Conservation (phyloP, 2,797 vertebrate species). For the Vultur gryphus region DNA sequence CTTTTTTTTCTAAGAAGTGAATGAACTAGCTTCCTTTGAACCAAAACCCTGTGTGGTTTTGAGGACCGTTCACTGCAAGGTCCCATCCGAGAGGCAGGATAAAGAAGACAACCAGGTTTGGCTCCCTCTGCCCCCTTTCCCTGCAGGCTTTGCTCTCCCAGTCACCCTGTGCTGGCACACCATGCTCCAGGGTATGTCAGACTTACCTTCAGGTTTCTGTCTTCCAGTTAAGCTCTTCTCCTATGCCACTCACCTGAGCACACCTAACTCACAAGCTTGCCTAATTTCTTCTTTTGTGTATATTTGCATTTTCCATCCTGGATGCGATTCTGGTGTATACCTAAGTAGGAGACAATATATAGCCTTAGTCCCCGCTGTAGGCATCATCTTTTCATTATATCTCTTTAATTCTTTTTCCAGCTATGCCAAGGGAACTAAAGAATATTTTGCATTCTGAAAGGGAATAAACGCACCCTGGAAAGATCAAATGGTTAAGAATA, state of each 20-base stretch:
- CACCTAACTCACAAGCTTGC: fast-evolving
- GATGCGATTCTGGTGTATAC: neutral
- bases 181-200: fast-evolving
- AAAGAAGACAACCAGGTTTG: neutral
- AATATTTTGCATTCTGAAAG: neutral
- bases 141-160: neutral
- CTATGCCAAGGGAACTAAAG: neutral
- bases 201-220: neutral
- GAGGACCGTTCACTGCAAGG: neutral
- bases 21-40: neutral
- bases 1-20: neutral
- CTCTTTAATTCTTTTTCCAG: neutral
- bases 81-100: fast-evolving
- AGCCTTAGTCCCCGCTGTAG: neutral
- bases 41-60: neutral
- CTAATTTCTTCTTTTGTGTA: neutral
- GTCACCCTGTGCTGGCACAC: neutral
- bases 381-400: neutral
- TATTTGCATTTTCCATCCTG: neutral
- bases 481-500: neutral
- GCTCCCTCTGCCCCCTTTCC: neutral
- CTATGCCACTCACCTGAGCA: neutral
- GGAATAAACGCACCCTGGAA: neutral
- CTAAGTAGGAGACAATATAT: neutral
- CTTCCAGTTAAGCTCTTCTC: neutral